A percentile compares a stretch with the other conserved stretches of the same genome.
phyloP scores from a whole-genome alignment of 2,888 invertebrate genomes.

The Rotaria socialis region DNA sequence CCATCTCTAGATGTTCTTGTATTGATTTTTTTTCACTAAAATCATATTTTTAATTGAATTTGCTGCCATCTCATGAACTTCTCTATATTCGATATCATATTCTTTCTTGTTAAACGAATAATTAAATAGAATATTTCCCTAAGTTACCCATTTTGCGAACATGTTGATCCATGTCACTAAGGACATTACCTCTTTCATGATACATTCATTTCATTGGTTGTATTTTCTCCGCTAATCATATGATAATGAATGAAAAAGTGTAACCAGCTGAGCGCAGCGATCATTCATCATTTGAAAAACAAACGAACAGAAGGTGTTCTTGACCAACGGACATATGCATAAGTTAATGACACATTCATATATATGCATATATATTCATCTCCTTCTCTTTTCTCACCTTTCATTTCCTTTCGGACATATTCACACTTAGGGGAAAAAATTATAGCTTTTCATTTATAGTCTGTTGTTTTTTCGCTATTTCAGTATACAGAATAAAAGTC shows the following conservation, averaged over 20 bases:
- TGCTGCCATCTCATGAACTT: no score
- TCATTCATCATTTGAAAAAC: conserved; percentile 4
- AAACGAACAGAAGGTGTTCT: conserved; percentile 30
- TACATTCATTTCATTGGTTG: not conserved
- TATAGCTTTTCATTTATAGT: not conserved
- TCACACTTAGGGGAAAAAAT: not conserved
- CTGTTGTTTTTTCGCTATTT: not conserved
- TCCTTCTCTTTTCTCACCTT: conserved; percentile 8
- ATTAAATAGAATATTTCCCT: not conserved
- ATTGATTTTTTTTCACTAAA: no score
- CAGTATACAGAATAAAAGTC: not conserved
- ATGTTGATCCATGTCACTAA: not conserved
- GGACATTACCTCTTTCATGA: not conserved
- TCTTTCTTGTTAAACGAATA: not conserved
- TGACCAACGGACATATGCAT: conserved; percentile 29
- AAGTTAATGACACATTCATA: conserved; percentile 15
- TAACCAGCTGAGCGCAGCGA: not conserved
- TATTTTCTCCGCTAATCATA: not conserved
- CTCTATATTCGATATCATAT: no score
- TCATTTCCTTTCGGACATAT: not conserved
- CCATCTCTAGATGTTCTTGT: no score
- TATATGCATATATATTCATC: not conserved
- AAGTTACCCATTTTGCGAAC: not conserved
- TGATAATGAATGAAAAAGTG: not conserved
- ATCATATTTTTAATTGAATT: no score